These are phyloP conservation scores for Monochamus alternatus DNA, from an alignment of 2,888 invertebrate genomes.

Conservation along the genomic window DNA sequence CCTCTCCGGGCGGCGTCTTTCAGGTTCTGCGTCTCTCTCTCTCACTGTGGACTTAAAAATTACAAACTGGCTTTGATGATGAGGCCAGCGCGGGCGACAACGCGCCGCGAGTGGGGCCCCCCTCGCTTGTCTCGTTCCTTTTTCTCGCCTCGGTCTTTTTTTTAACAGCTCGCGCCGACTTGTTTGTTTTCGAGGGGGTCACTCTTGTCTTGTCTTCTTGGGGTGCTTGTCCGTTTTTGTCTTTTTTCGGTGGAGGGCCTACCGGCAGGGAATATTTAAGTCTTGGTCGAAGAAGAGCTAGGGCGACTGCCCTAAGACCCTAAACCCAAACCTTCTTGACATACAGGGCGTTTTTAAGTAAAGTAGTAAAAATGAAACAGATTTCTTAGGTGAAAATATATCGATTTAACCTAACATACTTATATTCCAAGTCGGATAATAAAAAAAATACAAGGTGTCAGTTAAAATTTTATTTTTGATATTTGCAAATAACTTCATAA, in stretches of 20 bases:
- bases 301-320: no score
- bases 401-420: no score
- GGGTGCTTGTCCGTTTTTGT: background rate
- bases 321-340: no score
- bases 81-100: slow-evolving; percentile 56
- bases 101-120: slow-evolving; percentile 40
- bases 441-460: no score
- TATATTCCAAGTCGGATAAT: no score
- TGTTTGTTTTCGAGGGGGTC: slow-evolving; percentile 18
- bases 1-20: slow-evolving; percentile 51
- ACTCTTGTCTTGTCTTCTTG: background rate
- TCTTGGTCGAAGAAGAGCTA: no score
- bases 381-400: no score
- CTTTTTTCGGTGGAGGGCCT: background rate
- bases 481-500: no score
- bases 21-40: slow-evolving; percentile 44
- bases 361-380: no score
- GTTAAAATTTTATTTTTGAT: no score
- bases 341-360: no score
- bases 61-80: slow-evolving; percentile 62
- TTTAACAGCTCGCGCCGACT: slow-evolving; percentile 23
- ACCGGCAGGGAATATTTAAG: background rate
- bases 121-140: slow-evolving; percentile 36
- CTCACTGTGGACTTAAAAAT: slow-evolving; percentile 58
- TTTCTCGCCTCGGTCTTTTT: slow-evolving; percentile 45